A percentile compares a stretch with the other conserved stretches of the same genome.
These are phyloP conservation scores for Elgaria multicarinata DNA, from an alignment of 2,113 vertebrate genomes.

Conservation along the genomic window DNA sequence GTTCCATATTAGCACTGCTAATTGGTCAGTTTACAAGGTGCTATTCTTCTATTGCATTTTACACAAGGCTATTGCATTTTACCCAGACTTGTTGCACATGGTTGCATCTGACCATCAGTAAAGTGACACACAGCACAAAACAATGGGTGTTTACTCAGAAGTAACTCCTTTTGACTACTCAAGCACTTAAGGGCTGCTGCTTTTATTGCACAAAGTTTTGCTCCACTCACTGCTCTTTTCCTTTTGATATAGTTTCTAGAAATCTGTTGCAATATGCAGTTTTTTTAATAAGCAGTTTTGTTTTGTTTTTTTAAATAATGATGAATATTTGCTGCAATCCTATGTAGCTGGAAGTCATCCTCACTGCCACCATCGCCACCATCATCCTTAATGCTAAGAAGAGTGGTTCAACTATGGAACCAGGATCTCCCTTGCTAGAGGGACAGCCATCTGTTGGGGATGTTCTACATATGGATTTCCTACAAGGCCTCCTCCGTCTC, in stretches of 20 bases:
- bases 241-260: neutral
- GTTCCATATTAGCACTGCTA: neutral
- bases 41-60: neutral
- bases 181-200: neutral
- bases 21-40: neutral
- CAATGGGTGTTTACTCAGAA: neutral
- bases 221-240: neutral
- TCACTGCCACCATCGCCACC: too few relatives aligned
- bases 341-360: neutral
- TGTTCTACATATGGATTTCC: neutral
- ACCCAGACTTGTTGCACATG: neutral
- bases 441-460: neutral
- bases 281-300: too few relatives aligned
- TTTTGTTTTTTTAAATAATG: neutral
- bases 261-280: neutral
- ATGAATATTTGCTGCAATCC: constrained; percentile 1
- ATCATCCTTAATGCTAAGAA: too few relatives aligned
- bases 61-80: neutral
- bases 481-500: too few relatives aligned
- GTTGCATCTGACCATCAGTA: neutral
- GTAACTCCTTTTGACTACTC: neutral
- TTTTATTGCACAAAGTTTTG: neutral
- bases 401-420: too few relatives aligned
- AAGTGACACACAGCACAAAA: neutral
- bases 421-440: neutral